A percentile compares a stretch with the other conserved stretches of the same genome.
Evolutionary conservation across 2,888 invertebrate genomes (phyloP).

Genomic region (Eupithecia abbreviata): DNA sequence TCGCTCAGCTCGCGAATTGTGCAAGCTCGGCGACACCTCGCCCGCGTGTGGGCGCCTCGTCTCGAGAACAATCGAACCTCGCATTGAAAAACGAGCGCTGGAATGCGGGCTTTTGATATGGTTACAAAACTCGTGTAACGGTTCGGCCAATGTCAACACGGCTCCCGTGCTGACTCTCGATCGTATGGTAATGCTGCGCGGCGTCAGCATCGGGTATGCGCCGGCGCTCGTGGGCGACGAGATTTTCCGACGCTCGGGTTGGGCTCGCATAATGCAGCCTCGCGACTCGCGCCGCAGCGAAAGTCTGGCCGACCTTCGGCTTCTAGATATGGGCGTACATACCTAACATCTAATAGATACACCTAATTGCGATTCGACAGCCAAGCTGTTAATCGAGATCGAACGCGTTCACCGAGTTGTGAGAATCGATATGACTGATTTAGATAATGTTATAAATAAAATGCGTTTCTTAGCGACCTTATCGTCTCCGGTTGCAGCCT

Average conservation of each 20-base stretch:
- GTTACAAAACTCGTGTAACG: slow-evolving; percentile 77
- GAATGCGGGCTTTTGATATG: slow-evolving; percentile 79
- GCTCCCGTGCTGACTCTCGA: slow-evolving; percentile 67
- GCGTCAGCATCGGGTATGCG: slow-evolving; percentile 59
- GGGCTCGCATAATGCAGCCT: slow-evolving; percentile 68
- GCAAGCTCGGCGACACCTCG: slow-evolving; percentile 67
- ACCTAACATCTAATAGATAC: slow-evolving; percentile 66
- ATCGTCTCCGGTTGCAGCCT: slow-evolving; percentile 46
- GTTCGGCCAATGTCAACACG: slow-evolving; percentile 80
- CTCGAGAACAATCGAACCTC: slow-evolving; percentile 70
- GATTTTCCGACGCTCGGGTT: slow-evolving; percentile 72
- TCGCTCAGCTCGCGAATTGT: slow-evolving; percentile 55
- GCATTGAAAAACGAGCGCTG: slow-evolving; percentile 67
- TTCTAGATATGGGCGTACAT: slow-evolving; percentile 76
- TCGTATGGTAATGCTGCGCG: slow-evolving; percentile 69
- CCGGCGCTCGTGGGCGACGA: slow-evolving; percentile 72
- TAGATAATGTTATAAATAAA: slow-evolving; percentile 47
- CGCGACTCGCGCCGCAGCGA: slow-evolving; percentile 66
- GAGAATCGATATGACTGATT: slow-evolving; percentile 43
- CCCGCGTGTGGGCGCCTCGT: slow-evolving; percentile 63
- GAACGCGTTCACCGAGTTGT: slow-evolving; percentile 41
- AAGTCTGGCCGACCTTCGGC: slow-evolving; percentile 81
- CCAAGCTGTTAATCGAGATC: slow-evolving; percentile 45
- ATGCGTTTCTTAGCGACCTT: slow-evolving; percentile 45
- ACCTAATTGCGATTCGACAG: slow-evolving; percentile 67